Conservation (phyloP, 30 jellyfish, hydroid and myxozoan species). For the Aurelia sp. region DNA sequence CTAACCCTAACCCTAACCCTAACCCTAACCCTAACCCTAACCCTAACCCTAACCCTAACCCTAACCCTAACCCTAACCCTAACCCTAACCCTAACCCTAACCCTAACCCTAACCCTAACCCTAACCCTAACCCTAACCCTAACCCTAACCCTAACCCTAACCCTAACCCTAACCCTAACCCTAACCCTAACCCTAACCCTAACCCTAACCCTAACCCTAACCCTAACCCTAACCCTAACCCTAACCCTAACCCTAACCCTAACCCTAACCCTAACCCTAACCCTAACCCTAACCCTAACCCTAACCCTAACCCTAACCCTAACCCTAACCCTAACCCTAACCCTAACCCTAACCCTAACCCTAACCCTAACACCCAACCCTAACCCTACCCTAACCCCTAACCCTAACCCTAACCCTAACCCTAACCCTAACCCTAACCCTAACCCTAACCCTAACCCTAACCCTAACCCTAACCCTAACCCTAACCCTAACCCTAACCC, state of each 20-base stretch:
- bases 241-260: slow-evolving; percentile 18
- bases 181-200: background rate
- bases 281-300: background rate
- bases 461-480: background rate
- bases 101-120: slow-evolving; percentile 1
- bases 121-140: background rate
- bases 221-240: slow-evolving; percentile 21
- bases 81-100: background rate
- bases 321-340: slow-evolving; percentile 11
- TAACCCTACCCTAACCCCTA: background rate
- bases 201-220: background rate
- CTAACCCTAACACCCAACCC: slow-evolving; percentile 17
- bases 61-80: background rate
- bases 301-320: slow-evolving; percentile 14
- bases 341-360: slow-evolving; percentile 21
- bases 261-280: background rate
- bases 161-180: background rate
- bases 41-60: background rate
- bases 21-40: slow-evolving; percentile 24
- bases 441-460: background rate
- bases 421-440: background rate
- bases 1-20: slow-evolving; percentile 24
- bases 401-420: background rate
- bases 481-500: slow-evolving; percentile 13
- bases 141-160: slow-evolving; percentile 17